A percentile compares a stretch with the other conserved stretches of the same genome.
These are phyloP conservation scores for Lontra canadensis DNA, from an alignment of 2,113 vertebrate genomes.

Conservation along the genomic window DNA sequence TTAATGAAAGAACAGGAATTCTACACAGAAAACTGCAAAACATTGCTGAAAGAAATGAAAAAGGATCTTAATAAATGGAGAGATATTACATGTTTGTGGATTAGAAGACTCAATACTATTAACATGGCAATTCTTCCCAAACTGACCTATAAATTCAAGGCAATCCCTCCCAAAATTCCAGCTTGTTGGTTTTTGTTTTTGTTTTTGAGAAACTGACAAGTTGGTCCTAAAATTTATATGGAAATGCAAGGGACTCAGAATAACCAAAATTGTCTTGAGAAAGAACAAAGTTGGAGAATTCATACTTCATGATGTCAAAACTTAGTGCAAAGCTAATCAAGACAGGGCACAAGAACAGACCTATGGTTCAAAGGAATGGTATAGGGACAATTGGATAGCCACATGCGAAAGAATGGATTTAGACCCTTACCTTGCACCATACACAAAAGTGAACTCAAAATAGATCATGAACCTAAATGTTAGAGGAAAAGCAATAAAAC, in stretches of 20 bases:
- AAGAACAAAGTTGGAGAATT: neutral
- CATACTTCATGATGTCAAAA: slow-evolving; percentile 16
- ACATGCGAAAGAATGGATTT: neutral
- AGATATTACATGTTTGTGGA: neutral
- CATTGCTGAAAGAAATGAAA: slow-evolving; percentile 4
- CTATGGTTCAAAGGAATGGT: neutral
- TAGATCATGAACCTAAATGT: neutral
- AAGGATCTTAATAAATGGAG: slow-evolving; percentile 25
- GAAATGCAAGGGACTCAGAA: slow-evolving; percentile 17
- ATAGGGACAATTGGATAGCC: neutral
- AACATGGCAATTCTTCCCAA: neutral
- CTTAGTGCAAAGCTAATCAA: slow-evolving; percentile 11
- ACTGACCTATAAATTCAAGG: neutral
- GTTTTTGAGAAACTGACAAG: neutral
- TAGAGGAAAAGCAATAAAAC: neutral
- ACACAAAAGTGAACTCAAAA: neutral
- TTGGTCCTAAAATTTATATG: neutral
- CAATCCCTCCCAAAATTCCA: neutral
- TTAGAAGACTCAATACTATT: neutral
- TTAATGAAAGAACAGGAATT: slow-evolving; percentile 34
- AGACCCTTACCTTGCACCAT: neutral
- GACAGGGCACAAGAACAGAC: neutral
- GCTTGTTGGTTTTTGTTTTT: neutral
- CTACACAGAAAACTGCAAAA: neutral
- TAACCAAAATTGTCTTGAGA: neutral